Conservation (phyloP, 2,797 vertebrate genomes). For the Gephyroberyx darwinii region DNA sequence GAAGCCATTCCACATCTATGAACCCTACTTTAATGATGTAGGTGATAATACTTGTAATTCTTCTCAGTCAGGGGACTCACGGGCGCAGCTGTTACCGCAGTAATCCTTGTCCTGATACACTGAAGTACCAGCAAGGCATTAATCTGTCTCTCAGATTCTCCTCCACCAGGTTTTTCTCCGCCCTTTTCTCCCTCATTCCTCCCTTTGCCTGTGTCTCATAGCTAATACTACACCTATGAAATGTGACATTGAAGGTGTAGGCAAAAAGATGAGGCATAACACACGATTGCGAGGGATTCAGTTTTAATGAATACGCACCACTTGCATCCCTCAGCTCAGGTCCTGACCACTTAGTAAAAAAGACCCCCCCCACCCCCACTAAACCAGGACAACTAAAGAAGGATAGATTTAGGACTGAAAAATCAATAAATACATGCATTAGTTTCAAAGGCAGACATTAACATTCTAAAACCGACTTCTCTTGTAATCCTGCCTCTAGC, state of each 20-base stretch:
- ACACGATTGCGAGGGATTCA: constrained; percentile 49
- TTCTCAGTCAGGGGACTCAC: constrained; percentile 99
- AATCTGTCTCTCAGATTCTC: constrained; percentile 88
- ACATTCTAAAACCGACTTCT: constrained; percentile 78
- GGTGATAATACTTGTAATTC: constrained; percentile 99
- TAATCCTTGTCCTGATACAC: constrained; percentile 95
- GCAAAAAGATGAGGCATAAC: constrained; percentile 41
- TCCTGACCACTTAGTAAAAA: constrained; percentile 68
- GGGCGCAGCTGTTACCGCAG: constrained; percentile 94
- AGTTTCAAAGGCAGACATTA: constrained; percentile 82
- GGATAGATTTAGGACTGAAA: constrained; percentile 75
- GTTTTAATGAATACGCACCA: constrained; percentile 47
- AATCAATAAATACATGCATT: constrained; percentile 84
- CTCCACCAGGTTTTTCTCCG: constrained; percentile 65
- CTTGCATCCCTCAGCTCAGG: constrained; percentile 50
- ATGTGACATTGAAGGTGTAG: constrained; percentile 84
- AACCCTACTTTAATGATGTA: constrained; percentile 99
- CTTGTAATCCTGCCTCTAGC: constrained; percentile 80
- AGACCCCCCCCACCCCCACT: constrained; percentile 23
- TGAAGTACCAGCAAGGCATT: constrained; percentile 89
- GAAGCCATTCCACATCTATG: constrained; percentile 96
- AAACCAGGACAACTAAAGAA: constrained; percentile 78
- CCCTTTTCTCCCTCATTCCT: constrained; percentile 41
- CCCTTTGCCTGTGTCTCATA: constrained; percentile 49
- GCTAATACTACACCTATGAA: constrained; percentile 82